A percentile compares a stretch with the other conserved stretches of the same genome.
Evolutionary conservation across 1,140 invertebrate species (phyloP).

Genomic region (Procambarus clarkii): DNA sequence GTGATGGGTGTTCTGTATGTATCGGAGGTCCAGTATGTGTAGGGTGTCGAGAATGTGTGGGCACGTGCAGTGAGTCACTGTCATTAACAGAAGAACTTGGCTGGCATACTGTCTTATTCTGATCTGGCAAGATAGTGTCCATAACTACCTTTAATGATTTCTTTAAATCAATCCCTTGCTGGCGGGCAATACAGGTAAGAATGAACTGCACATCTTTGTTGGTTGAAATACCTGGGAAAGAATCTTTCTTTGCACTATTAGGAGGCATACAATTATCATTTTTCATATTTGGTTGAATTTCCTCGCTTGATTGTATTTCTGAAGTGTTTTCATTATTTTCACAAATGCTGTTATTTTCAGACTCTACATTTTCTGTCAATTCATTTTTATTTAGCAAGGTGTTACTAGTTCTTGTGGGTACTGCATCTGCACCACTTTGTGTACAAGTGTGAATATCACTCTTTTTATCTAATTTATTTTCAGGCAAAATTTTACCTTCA

Average conservation of each 20-base stretch:
- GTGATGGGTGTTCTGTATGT: no score
- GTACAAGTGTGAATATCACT: neutral
- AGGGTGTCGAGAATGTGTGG: neutral
- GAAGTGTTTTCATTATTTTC: neutral
- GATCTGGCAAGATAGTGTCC: neutral
- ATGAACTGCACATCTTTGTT: neutral
- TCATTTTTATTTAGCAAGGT: neutral
- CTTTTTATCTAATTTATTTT: neutral
- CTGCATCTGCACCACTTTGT: neutral
- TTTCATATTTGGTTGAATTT: neutral
- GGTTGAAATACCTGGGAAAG: neutral
- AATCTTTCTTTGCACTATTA: neutral
- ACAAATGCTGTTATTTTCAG: neutral
- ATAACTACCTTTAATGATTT: neutral
- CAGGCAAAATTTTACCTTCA: neutral
- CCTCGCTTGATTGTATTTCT: neutral
- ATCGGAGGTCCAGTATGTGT: no score
- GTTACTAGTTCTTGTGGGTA: neutral
- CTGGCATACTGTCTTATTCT: neutral
- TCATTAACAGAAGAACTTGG: neutral
- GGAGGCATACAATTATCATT: no score
- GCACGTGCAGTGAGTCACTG: neutral
- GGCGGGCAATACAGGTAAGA: neutral
- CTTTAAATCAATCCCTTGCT: neutral
- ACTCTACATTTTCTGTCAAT: neutral